phyloP scores from a whole-genome alignment of 1,140 invertebrate species.

The Calephelis nemesis region DNA sequence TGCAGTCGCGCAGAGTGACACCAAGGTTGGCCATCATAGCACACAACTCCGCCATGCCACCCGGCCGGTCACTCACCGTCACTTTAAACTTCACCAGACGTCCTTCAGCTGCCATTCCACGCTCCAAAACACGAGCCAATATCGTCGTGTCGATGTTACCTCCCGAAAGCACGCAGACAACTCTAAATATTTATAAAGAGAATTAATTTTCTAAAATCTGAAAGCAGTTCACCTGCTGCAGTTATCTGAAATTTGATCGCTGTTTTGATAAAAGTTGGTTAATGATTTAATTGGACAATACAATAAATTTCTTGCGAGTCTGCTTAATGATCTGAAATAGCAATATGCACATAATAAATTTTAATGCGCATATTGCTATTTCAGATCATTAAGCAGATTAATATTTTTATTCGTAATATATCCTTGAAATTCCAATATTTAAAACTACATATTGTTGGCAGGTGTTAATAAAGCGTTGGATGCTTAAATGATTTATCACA shows the following conservation, averaged over 20 bases:
- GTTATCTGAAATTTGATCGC: too few relatives aligned
- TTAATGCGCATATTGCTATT: too few relatives aligned
- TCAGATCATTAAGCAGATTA: too few relatives aligned
- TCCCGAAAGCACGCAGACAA: conserved; percentile 91
- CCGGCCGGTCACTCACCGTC: conserved; percentile 91
- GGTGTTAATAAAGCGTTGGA: conserved; percentile 63
- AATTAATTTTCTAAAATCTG: too few relatives aligned
- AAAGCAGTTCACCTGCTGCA: too few relatives aligned
- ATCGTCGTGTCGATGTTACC: conserved; percentile 97
- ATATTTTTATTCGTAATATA: background rate
- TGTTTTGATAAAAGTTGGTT: too few relatives aligned
- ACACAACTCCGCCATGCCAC: conserved; percentile 92
- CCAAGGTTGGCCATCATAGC: conserved; percentile 85
- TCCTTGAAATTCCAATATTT: background rate
- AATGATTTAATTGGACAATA: too few relatives aligned
- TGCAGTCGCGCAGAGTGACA: conserved; percentile 94
- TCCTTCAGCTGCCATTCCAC: conserved; percentile 93
- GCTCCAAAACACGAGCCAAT: conserved; percentile 91
- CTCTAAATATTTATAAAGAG: conserved; percentile 74
- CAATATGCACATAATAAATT: too few relatives aligned
- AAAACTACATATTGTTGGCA: background rate
- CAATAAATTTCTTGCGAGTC: too few relatives aligned
- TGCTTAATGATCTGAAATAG: too few relatives aligned
- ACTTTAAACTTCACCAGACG: conserved; percentile 90
- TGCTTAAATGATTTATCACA: conserved; percentile 83